These are phyloP conservation scores for Vanessa cardui DNA, from an alignment of 2,888 invertebrate species.

Conservation along the genomic window DNA sequence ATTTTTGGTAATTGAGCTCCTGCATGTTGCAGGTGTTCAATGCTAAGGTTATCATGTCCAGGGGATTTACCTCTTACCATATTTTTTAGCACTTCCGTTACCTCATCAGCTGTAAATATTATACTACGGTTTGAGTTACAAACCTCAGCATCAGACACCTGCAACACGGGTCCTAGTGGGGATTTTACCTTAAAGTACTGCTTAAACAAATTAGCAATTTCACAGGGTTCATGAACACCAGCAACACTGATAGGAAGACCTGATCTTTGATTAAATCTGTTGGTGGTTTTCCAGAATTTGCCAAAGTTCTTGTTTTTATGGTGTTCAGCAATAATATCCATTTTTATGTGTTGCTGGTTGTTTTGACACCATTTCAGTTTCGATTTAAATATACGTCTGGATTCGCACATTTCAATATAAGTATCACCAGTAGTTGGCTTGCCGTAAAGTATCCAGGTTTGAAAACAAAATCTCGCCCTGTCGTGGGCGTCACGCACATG, in stretches of 20 bases:
- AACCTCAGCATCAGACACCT: slow-evolving; percentile 1
- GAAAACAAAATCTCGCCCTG: slow-evolving; percentile 2
- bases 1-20: slow-evolving; percentile 35
- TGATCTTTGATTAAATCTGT: slow-evolving; percentile 21
- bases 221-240: slow-evolving; percentile 4
- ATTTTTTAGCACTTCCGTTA: slow-evolving; percentile 11
- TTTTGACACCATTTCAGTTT: slow-evolving; percentile 36
- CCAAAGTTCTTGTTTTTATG: too few relatives aligned
- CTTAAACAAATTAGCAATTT: slow-evolving; percentile 1
- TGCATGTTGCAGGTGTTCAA: slow-evolving; percentile 38
- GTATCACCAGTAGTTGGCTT: not conserved
- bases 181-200: not conserved
- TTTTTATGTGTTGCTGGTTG: slow-evolving; percentile 26
- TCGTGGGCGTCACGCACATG: slow-evolving; percentile 2
- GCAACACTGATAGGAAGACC: slow-evolving; percentile 32
- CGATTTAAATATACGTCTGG: slow-evolving; percentile 32
- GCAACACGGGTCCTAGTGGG: not conserved
- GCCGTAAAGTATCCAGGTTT: not conserved
- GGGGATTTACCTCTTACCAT: slow-evolving; percentile 34
- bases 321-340: too few relatives aligned
- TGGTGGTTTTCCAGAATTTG: not conserved
- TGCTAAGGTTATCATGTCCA: slow-evolving; percentile 36
- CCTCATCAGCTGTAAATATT: slow-evolving; percentile 16
- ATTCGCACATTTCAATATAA: slow-evolving; percentile 31
- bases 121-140: slow-evolving; percentile 1